phyloP scores from a whole-genome alignment of 2,113 vertebrate genomes.

The Anolis carolinensis region DNA sequence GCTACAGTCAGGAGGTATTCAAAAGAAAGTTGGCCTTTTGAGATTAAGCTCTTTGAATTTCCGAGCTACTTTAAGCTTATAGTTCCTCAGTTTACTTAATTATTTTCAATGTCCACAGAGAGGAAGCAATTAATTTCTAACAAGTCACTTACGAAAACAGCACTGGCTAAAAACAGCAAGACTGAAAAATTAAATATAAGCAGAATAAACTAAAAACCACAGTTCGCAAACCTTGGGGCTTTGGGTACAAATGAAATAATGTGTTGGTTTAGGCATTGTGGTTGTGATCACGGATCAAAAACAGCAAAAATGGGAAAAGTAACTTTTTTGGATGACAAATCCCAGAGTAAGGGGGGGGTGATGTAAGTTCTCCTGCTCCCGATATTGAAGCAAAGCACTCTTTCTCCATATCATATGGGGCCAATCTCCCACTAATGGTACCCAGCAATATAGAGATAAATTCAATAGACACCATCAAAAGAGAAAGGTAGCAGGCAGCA shows the following conservation, averaged over 20 bases:
- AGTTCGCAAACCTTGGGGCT: neutral
- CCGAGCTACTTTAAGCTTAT: slow-evolving; percentile 52
- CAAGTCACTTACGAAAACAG: slow-evolving; percentile 14
- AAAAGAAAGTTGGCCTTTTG: slow-evolving; percentile 27
- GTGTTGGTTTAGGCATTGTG: too few species aligned
- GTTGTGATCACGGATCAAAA: neutral
- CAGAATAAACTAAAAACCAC: neutral
- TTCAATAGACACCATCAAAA: too few species aligned
- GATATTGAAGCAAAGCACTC: too few species aligned
- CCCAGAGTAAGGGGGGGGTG: too few species aligned
- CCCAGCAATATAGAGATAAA: too few species aligned
- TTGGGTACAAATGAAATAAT: neutral
- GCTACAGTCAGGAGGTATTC: neutral
- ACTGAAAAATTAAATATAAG: slow-evolving; percentile 28
- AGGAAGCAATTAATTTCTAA: slow-evolving; percentile 42
- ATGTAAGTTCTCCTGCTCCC: too few species aligned
- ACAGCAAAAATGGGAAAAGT: neutral
- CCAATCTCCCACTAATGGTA: too few species aligned
- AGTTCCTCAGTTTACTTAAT: slow-evolving; percentile 8
- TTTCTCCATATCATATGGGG: too few species aligned
- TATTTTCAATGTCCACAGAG: slow-evolving; percentile 52
- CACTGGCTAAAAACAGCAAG: neutral
- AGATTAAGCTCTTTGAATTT: slow-evolving; percentile 48
- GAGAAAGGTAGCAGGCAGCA: too few species aligned
- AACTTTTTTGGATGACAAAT: too few species aligned